Evolutionary conservation across 2,888 invertebrate genomes (phyloP), one percentile per base, ranked within the genome.

Genomic region (Lingula anatina): DNA sequence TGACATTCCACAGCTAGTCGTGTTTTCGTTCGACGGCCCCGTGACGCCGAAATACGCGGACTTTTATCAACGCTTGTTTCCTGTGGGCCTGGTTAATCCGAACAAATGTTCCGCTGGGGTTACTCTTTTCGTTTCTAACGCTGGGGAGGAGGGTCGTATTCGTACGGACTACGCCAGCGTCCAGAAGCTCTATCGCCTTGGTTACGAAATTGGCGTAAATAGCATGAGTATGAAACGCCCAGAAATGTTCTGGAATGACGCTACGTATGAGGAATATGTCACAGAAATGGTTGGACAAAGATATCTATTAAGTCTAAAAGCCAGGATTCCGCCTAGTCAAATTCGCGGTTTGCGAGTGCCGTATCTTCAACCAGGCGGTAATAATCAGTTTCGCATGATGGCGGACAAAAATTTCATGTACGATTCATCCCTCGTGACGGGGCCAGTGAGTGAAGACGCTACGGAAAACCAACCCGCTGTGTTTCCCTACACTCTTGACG

Each of bases 111-210:
- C 78, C 0, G 80, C 81, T 90, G 68, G 90, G 90, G 91, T 90
- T 47, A 95, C 96, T 41, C 95, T 96, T 83, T 96, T 95, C 80
- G 91, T 96, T 53, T 94, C 93, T 46, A 95, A 96, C n/a, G n/a
- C n/a, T n/a, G n/a, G n/a, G n/a, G n/a, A n/a, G n/a, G n/a, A n/a
- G n/a, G n/a, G n/a, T n/a, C n/a, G n/a, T n/a, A n/a, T n/a, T n/a
- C n/a, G n/a, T n/a, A n/a, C n/a, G n/a, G n/a, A n/a, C n/a, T n/a
- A n/a, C n/a, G n/a, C n/a, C n/a, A 91, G 92, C 82, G 95, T 96
- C 55, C 93, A 94, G 81, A 92, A 92, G 80, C 83, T 96, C 58
- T 92, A 93, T 80, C 83, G 91, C 60, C 85, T 86, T 71, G 95
- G 95, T 72, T 94, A 96, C 78, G 96, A 96, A 83, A 89, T 96